Base-by-base conservation (phyloP, 1,140 invertebrate species). In the Calosoma granatense region DNA sequence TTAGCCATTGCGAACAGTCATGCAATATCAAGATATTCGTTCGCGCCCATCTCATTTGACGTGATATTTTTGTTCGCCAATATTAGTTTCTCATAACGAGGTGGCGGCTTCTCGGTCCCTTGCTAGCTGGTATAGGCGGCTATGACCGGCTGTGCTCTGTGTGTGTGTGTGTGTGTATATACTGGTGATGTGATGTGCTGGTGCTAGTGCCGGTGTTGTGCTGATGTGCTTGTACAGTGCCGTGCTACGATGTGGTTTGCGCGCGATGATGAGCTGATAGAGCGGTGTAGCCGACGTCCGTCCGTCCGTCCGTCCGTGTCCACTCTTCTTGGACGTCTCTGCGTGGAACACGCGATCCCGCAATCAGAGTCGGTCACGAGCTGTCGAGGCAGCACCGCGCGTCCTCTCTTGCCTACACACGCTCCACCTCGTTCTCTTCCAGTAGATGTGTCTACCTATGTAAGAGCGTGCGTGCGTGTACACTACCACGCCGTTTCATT, bases 331-430 rank as follows among this genome's bases (percentile, higher is more conserved):
- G 41, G 41, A 47, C 41, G 41, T 47, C 41, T 47, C 41, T 20
- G 23, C 14, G 20, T 53, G 20, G 20, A 53, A 53, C 51, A 53
- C 51, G 51, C 51, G 51, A 53, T 53, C 51, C 51, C 21, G 51
- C 51, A 53, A 53, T 53, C 51, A 53, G 51, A 53, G 41, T 47
- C 41, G 41, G 41, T 47, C 41, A 53, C 51, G 22, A 53, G 20
- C 12, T 22, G 51, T 17, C 19, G 20, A 11, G 47, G 20, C 47
- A 51, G 20, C n/a, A 51, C 47, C n/a, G n/a, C 20, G 11, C 47
- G 11, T 51, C 51, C 51, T 14, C 51, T 22, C 14, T 22, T 17
- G 12, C 51, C 22, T 20, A 11, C 23, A 22, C 12, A 22, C 20
- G 20, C 12, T 21, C 19, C 51, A 22, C 21, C 51, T 12, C 9